Conservation (phyloP, 2,113 vertebrate genomes). For the Nycticryphes semicollaris region DNA sequence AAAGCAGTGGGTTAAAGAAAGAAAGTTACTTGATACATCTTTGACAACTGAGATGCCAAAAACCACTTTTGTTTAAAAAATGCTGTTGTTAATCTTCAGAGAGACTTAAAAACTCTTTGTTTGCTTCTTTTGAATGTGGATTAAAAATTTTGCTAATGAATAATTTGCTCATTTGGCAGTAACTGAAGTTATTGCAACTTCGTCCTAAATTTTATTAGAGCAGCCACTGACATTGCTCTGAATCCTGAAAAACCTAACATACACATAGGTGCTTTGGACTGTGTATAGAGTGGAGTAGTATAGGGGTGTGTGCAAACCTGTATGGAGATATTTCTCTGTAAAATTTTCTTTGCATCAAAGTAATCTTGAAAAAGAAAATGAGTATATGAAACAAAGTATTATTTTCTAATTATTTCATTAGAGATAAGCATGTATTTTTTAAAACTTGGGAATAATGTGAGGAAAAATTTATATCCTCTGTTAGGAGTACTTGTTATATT, state of each 20-base stretch:
- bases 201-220: neutral
- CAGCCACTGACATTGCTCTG: neutral
- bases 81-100: neutral
- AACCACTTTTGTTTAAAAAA: neutral
- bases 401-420: neutral
- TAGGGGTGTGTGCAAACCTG: neutral
- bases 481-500: neutral
- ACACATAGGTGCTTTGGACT: neutral
- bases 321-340: neutral
- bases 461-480: neutral
- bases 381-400: neutral
- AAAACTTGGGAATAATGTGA: neutral
- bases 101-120: neutral
- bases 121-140: neutral
- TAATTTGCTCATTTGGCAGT: neutral
- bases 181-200: neutral
- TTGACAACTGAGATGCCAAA: neutral
- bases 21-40: neutral
- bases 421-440: neutral
- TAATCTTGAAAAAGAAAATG: neutral
- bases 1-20: neutral
- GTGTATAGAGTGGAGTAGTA: neutral
- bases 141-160: neutral
- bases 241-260: neutral
- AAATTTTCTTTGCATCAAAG: neutral